Percentiles rank a stretch among this genome's conserved stretches.
phyloP scores from a whole-genome alignment of 2,797 vertebrate genomes.

The Pteronotus mesoamericanus region DNA sequence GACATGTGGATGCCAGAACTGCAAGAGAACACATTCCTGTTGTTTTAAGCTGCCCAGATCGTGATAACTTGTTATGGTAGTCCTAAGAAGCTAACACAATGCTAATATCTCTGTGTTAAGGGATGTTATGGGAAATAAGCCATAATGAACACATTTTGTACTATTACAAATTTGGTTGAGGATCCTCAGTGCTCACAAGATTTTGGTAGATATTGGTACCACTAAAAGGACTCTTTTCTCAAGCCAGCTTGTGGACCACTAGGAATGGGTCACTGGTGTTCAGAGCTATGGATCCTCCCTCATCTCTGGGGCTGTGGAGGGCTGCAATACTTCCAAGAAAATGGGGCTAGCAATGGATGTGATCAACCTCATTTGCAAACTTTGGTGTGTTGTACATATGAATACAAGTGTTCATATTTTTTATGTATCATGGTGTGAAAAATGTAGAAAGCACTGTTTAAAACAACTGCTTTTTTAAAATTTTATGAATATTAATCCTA shows the following conservation, averaged over 20 bases:
- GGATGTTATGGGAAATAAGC: rapidly evolving
- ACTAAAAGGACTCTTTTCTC: rapidly evolving
- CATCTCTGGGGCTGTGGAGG: neutral
- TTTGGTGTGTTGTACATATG: rapidly evolving
- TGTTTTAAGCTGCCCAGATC: neutral
- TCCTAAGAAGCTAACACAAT: neutral
- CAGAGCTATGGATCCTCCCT: neutral
- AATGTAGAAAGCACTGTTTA: rapidly evolving
- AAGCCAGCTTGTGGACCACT: neutral
- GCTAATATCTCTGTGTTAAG: neutral
- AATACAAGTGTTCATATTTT: neutral
- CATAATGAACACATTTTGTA: rapidly evolving
- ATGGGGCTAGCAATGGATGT: rapidly evolving
- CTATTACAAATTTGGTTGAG: no score
- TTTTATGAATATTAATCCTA: neutral
- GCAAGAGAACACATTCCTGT: neutral
- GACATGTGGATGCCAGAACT: neutral
- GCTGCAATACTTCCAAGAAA: neutral
- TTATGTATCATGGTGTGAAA: rapidly evolving
- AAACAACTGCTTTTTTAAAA: neutral
- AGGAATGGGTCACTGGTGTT: neutral
- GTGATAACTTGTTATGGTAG: neutral
- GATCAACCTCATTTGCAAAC: neutral
- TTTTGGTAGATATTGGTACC: neutral
- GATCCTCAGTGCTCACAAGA: neutral